Evolutionary conservation across 2,888 invertebrate species (phyloP), one percentile per base, ranked within the genome.

Genomic region (Mylabris sibirica): DNA sequence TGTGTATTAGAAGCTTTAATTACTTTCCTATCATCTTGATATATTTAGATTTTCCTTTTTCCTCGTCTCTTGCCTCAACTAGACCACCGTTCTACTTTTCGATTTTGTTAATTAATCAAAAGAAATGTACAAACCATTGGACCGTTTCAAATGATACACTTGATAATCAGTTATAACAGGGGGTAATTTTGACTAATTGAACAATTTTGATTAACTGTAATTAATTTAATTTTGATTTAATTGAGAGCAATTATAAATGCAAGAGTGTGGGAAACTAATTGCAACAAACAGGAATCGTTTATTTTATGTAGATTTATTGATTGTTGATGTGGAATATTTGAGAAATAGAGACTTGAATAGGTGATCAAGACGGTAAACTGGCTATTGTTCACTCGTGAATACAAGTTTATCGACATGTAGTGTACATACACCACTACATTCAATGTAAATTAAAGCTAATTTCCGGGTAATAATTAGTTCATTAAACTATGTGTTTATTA

Each of bases 401-500:
- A 44, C 17, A 17, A 38, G 12, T 14, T 12, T 2, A 17, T 44
- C 17, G 44, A 5, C 17, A 44, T 38, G 14, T 38, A 38, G 1
- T 0, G n/a, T n/a, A n/a, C n/a, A n/a, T n/a, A n/a, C 17, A 44
- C 44, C 3, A 44, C 44, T n/a, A 5, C 17, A 49, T 20, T 11
- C 49, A 20, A 20, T 49, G 49, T 9, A 20, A 49, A 49, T 49
- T 49, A 20, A 49, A 20, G 49, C 49, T 20, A 1, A 49, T 49
- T 49, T 49, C 49, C 49, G 49, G 20, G 20, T 49, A 22, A 49
- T 49, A 49, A 49, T 49, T 49, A 20, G 49, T 49, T 49, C 49
- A 49, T 49, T 49, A 49, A 49, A 49, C 22, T 49, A 8, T 49
- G n/a, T 49, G n/a, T n/a, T n/a, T n/a, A n/a, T n/a, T n/a, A n/a